Conservation (phyloP, 2,888 invertebrate species). For the Cephus sareptanus region DNA sequence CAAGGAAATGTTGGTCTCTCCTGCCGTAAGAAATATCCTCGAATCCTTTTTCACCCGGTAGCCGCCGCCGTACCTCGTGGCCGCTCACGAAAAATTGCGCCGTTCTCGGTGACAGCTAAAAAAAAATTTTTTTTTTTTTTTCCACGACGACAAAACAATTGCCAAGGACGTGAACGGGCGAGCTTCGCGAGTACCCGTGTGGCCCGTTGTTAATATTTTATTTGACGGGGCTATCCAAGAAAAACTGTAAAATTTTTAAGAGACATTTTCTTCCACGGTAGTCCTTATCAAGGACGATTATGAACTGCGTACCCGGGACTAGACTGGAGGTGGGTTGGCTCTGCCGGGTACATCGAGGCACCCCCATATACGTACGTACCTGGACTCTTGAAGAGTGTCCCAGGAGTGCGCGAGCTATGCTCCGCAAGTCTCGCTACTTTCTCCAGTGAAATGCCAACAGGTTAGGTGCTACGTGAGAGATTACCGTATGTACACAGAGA, state of each 20-base stretch:
- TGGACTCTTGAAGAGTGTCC: background rate
- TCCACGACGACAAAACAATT: background rate
- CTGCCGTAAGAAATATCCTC: background rate
- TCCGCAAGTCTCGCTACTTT: constrained; percentile 52
- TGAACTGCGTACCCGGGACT: background rate
- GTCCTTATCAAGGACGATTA: background rate
- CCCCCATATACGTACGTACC: background rate
- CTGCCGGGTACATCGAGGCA: background rate
- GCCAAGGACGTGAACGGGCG: background rate
- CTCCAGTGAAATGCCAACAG: constrained; percentile 61
- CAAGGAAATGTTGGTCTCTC: background rate
- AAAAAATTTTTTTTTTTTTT: too few species aligned
- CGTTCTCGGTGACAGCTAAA: background rate
- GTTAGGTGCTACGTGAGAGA: constrained; percentile 51
- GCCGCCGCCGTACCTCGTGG: too few species aligned
- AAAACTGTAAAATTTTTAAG: background rate
- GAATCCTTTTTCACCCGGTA: background rate
- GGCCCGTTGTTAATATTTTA: background rate
- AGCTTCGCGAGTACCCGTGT: background rate
- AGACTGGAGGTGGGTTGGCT: background rate
- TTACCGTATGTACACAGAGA: constrained; percentile 31
- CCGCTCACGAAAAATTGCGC: background rate
- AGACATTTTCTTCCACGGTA: background rate
- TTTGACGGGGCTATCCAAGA: background rate
- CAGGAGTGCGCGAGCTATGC: background rate